phyloP scores from a whole-genome alignment of 2,888 invertebrate species.

The Lasioglossum lativentre region DNA sequence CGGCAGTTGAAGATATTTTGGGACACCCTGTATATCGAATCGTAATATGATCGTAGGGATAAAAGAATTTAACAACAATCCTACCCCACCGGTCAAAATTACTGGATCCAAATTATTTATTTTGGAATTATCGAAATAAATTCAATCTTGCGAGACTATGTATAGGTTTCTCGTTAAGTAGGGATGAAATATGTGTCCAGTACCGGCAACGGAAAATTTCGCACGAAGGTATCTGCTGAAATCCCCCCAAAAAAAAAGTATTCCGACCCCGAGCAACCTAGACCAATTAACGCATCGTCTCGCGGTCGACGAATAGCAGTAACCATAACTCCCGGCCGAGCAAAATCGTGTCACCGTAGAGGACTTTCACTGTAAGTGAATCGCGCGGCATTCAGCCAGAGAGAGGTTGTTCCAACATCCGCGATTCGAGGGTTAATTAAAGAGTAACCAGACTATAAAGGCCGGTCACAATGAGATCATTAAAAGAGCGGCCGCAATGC shows the following conservation, averaged over 20 bases:
- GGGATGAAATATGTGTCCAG: too few species aligned
- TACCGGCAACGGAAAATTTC: too few species aligned
- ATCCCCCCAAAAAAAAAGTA: background rate
- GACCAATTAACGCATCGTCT: background rate
- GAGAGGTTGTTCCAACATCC: conserved; percentile 20
- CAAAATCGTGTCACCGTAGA: background rate
- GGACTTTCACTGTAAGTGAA: background rate
- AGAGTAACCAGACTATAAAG: conserved; percentile 13
- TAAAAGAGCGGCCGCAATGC: conserved; percentile 41
- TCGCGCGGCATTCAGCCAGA: conserved; percentile 8
- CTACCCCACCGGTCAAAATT: background rate
- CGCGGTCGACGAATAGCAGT: background rate
- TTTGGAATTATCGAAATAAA: background rate
- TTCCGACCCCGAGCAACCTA: background rate
- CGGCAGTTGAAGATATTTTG: too few species aligned
- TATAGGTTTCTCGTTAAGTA: too few species aligned
- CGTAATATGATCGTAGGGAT: background rate
- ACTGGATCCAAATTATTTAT: background rate
- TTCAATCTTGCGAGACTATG: too few species aligned
- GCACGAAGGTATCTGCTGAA: background rate
- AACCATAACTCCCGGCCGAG: background rate
- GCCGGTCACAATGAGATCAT: conserved; percentile 59
- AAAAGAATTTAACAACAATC: background rate
- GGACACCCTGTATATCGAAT: background rate
- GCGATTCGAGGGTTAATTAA: conserved; percentile 37